phyloP scores from a whole-genome alignment of 1,140 invertebrate species.

The Pseudomyrmex sp. region DNA sequence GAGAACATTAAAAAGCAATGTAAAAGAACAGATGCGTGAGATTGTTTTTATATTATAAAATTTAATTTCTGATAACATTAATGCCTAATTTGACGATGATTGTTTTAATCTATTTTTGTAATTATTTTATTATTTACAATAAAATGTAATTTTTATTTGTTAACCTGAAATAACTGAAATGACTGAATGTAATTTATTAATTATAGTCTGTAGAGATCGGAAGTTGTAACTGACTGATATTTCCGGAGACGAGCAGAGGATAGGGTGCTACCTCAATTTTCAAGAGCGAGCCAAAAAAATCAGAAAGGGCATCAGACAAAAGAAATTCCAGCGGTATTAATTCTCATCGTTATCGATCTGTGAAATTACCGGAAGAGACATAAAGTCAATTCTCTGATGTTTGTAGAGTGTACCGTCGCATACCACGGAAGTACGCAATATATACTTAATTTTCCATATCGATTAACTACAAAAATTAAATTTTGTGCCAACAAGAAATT shows the following conservation, averaged over 20 bases:
- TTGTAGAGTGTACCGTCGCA: neutral
- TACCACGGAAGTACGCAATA: neutral
- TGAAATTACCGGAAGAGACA: constrained; percentile 71
- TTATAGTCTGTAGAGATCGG: constrained; percentile 23
- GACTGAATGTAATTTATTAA: constrained; percentile 30
- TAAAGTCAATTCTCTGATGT: constrained; percentile 44
- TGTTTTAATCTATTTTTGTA: neutral
- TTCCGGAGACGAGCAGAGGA: constrained; percentile 33
- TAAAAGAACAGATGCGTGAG: neutral
- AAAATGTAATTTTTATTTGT: constrained; percentile 5
- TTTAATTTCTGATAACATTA: neutral
- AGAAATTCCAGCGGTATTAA: constrained; percentile 67
- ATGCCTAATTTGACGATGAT: too few species aligned
- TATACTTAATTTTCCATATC: neutral
- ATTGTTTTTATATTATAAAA: neutral
- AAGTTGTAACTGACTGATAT: constrained; percentile 37
- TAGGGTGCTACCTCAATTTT: constrained; percentile 43
- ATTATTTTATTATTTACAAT: neutral
- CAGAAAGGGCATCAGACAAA: constrained; percentile 47
- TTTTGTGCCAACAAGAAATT: neutral
- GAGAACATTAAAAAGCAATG: neutral
- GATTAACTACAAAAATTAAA: constrained; percentile 4
- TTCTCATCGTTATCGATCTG: constrained; percentile 62
- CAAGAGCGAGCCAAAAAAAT: constrained; percentile 29
- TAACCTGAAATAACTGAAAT: neutral